Conservation (phyloP, 2,888 invertebrate genomes). For the Timandra comae region DNA sequence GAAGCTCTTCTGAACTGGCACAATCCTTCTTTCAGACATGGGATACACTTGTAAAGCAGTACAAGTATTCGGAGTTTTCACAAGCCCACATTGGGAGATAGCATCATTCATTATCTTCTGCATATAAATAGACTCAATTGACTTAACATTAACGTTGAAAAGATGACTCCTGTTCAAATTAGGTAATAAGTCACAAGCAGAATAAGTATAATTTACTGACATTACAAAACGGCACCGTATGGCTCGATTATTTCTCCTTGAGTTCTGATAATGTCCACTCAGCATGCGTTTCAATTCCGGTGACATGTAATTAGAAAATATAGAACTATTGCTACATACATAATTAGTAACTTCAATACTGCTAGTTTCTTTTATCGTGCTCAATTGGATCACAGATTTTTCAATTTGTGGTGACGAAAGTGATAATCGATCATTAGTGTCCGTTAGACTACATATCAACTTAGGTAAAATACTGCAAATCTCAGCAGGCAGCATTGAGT, state of each 20-base stretch:
- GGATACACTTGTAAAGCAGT: slow-evolving; percentile 28
- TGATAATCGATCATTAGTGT: slow-evolving; percentile 19
- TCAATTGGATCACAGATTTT: slow-evolving; percentile 27
- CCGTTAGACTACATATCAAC: slow-evolving; percentile 38
- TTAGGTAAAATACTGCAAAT: slow-evolving; percentile 56
- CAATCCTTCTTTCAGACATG: slow-evolving; percentile 11
- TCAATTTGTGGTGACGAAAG: slow-evolving; percentile 15
- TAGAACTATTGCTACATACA: slow-evolving; percentile 8
- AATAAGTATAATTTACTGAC: no score
- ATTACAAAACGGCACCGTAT: no score
- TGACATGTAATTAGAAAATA: slow-evolving; percentile 13
- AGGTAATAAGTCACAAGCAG: slow-evolving; percentile 8
- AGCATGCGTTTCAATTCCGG: slow-evolving; percentile 17
- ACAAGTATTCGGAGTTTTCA: slow-evolving; percentile 19
- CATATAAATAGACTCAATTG: background rate
- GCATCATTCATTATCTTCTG: no score
- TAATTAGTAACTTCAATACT: slow-evolving; percentile 18
- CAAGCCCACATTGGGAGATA: no score
- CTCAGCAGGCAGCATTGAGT: slow-evolving; percentile 57
- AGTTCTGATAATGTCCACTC: slow-evolving; percentile 17
- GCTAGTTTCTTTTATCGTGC: slow-evolving; percentile 36
- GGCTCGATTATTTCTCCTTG: no score
- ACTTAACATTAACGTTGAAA: slow-evolving; percentile 5
- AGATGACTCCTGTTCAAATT: slow-evolving; percentile 7
- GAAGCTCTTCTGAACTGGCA: slow-evolving; percentile 7